These are phyloP conservation scores for Pangasius mekongensis DNA, from an alignment of 2,797 vertebrate genomes.

Conservation along the genomic window DNA sequence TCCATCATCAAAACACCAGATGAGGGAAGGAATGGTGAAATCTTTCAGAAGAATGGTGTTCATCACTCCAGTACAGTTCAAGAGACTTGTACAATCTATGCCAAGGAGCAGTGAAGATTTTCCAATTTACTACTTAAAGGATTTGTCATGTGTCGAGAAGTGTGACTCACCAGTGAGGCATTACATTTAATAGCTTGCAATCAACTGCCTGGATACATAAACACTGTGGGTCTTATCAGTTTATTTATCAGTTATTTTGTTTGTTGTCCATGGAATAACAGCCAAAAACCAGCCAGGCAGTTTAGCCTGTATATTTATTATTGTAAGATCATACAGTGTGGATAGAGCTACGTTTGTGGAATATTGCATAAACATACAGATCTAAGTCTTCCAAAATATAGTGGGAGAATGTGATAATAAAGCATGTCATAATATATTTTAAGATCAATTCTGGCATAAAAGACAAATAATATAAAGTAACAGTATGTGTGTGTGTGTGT, in stretches of 20 bases:
- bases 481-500: too few species aligned
- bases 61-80: neutral
- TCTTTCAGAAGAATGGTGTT: neutral
- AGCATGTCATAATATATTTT: neutral
- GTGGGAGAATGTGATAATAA: neutral
- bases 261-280: neutral
- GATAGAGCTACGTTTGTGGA: neutral
- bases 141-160: neutral
- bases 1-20: neutral
- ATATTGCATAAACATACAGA: conserved; percentile 10
- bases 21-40: neutral
- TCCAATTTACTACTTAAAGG: neutral
- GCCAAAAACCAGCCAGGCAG: neutral
- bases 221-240: conserved; percentile 2
- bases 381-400: neutral
- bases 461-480: neutral
- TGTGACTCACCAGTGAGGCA: conserved; percentile 9
- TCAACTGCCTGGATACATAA: conserved; percentile 13
- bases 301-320: neutral
- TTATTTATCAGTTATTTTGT: conserved; percentile 23
- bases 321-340: neutral
- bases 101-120: neutral
- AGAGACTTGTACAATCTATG: neutral
- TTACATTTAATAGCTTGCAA: neutral
- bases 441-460: neutral